Evolutionary conservation across 2,113 vertebrate genomes (phyloP).

Genomic region (Hydropotes inermis): DNA sequence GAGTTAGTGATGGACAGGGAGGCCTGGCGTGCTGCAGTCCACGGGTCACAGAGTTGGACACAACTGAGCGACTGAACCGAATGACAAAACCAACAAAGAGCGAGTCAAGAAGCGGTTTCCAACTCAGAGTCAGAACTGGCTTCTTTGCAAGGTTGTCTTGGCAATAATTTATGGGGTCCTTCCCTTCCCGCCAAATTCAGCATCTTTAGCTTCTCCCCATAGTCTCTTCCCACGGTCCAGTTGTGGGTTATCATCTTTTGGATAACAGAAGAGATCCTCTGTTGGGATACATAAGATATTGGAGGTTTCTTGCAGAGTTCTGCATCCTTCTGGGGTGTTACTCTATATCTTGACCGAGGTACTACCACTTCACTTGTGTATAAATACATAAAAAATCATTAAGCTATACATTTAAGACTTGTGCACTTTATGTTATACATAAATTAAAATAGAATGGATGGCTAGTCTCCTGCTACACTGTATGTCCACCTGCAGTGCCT

Average conservation of each 20-base stretch:
- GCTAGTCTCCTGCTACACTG: neutral
- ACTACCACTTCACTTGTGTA: neutral
- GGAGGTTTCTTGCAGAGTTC: neutral
- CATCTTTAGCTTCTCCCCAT: neutral
- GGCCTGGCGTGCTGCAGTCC: neutral
- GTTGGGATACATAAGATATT: neutral
- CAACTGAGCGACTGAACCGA: fast-evolving
- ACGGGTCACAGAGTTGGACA: neutral
- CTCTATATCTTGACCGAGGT: neutral
- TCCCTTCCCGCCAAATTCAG: neutral
- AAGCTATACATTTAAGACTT: neutral
- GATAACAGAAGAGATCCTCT: neutral
- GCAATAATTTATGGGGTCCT: neutral
- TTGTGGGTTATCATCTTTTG: neutral
- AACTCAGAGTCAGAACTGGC: neutral
- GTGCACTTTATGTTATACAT: neutral
- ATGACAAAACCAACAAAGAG: neutral
- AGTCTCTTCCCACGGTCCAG: neutral
- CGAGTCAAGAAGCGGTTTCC: neutral
- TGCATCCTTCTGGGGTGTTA: neutral
- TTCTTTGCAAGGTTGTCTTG: neutral
- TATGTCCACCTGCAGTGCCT: neutral
- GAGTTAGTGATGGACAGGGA: neutral
- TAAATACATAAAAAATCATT: neutral
- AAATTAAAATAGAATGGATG: neutral